Conservation (phyloP, 2,888 invertebrate species). For the Sinelater perroti region DNA sequence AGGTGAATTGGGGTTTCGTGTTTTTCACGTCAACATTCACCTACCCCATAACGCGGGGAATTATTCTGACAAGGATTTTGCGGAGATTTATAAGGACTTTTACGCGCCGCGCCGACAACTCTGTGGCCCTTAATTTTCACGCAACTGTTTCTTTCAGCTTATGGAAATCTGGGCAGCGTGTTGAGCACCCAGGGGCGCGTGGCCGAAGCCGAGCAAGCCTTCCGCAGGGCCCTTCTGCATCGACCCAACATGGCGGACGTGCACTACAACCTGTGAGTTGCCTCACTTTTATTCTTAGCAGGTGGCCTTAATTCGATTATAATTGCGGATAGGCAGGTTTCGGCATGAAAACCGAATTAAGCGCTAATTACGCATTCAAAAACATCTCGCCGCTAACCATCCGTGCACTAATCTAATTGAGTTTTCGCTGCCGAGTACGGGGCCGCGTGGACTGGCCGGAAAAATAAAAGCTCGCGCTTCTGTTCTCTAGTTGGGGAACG, state of each 20-base stretch:
- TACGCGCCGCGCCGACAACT: slow-evolving; percentile 8
- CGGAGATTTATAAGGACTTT: slow-evolving; percentile 15
- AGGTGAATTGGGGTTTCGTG: slow-evolving; percentile 26
- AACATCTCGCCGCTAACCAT: slow-evolving; percentile 9
- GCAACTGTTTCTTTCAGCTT: slow-evolving; percentile 71
- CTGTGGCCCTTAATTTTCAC: slow-evolving; percentile 25
- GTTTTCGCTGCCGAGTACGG: slow-evolving; percentile 8
- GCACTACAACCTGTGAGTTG: slow-evolving; percentile 97
- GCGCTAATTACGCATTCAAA: slow-evolving; percentile 33
- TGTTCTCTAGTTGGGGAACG: slow-evolving; percentile 1
- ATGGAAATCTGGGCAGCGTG: slow-evolving; percentile 96
- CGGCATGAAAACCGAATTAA: slow-evolving; percentile 33
- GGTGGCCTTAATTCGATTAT: slow-evolving; percentile 38
- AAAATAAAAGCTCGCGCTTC: slow-evolving; percentile 1
- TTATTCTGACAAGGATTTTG: slow-evolving; percentile 19
- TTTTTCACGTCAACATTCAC: slow-evolving; percentile 32
- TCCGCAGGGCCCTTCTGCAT: slow-evolving; percentile 87
- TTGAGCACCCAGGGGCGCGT: slow-evolving; percentile 87
- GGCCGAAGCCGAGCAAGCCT: slow-evolving; percentile 90
- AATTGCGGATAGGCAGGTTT: slow-evolving; percentile 34
- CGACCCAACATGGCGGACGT: slow-evolving; percentile 99
- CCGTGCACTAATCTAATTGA: slow-evolving; percentile 20
- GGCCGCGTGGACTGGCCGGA: neutral
- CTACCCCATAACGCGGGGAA: slow-evolving; percentile 20
- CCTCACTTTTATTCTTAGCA: slow-evolving; percentile 38